phyloP scores from a whole-genome alignment of 2,888 invertebrate species.

The Lasioglossum marginatum region DNA sequence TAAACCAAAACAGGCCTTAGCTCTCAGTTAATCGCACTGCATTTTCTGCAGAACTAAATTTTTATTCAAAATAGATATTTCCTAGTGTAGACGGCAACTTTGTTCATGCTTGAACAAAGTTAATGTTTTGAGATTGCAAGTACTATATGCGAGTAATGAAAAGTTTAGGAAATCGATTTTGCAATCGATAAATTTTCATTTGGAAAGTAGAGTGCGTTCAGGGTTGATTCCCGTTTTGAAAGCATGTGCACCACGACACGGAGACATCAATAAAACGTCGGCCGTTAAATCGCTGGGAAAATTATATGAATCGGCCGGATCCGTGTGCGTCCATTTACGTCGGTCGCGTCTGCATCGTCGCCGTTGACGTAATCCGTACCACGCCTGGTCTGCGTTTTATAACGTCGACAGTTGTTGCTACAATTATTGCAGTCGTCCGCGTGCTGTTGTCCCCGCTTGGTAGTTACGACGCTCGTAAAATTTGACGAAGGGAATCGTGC shows the following conservation, averaged over 20 bases:
- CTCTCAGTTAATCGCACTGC: too few relatives aligned
- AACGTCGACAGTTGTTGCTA: slow-evolving; percentile 54
- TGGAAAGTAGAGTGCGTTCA: background rate
- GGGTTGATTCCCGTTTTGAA: background rate
- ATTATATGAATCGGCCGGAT: slow-evolving; percentile 30
- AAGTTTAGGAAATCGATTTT: background rate
- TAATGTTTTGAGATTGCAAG: too few relatives aligned
- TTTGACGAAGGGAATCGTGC: slow-evolving; percentile 28
- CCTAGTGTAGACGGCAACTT: too few relatives aligned
- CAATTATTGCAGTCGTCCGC: slow-evolving; percentile 43
- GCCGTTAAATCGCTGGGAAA: slow-evolving; percentile 51
- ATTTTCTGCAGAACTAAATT: too few relatives aligned
- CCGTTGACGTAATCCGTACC: slow-evolving; percentile 24
- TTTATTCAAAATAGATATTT: too few relatives aligned
- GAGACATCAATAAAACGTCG: slow-evolving; percentile 14
- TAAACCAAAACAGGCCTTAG: background rate
- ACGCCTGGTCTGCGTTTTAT: slow-evolving; percentile 35
- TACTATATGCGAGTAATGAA: too few relatives aligned
- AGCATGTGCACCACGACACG: background rate
- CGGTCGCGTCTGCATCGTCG: background rate
- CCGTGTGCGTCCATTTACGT: background rate
- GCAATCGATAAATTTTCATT: background rate
- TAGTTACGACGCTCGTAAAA: slow-evolving; percentile 37
- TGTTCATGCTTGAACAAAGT: too few relatives aligned
- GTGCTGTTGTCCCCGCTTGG: slow-evolving; percentile 5